Evolutionary conservation across 1,140 invertebrate species (phyloP).

Genomic region (Drosophila leontia): DNA sequence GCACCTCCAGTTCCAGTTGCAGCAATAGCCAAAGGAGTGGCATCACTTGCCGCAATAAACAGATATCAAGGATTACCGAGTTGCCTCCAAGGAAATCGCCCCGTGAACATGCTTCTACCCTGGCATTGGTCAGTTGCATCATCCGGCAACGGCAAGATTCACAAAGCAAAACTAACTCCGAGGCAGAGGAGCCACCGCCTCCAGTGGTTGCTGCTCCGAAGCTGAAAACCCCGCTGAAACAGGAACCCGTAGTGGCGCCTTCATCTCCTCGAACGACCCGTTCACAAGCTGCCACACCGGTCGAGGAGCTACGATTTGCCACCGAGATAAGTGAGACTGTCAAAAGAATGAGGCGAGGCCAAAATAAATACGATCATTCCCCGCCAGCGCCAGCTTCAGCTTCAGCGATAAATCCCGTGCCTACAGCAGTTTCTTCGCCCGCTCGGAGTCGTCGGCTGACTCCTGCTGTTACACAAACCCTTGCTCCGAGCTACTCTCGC

Average conservation of each 20-base stretch:
- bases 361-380: conserved; percentile 79
- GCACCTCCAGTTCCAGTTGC: conserved; percentile 66
- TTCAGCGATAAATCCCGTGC: conserved; percentile 11
- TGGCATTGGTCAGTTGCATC: conserved; percentile 91
- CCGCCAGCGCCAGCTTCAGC: conserved; percentile 43
- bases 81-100: conserved; percentile 92
- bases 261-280: conserved; percentile 60
- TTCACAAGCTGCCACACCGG: conserved; percentile 71
- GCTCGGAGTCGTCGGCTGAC: conserved; percentile 48
- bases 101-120: conserved; percentile 92
- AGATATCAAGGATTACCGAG: conserved; percentile 84
- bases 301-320: conserved; percentile 78
- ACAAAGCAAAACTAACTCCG: conserved; percentile 77
- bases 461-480: conserved; percentile 8
- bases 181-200: conserved; percentile 63
- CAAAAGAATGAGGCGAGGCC: conserved; percentile 76
- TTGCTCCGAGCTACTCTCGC: conserved; percentile 46
- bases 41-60: conserved; percentile 70
- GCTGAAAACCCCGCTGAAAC: conserved; percentile 51
- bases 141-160: conserved; percentile 86
- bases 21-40: conserved; percentile 69
- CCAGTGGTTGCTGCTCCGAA: conserved; percentile 4
- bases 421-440: conserved; percentile 4
- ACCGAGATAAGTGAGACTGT: conserved; percentile 82
- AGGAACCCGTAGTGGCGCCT: conserved; percentile 37